phyloP scores from a whole-genome alignment of 2,888 invertebrate species.

The Sturmia bella region DNA sequence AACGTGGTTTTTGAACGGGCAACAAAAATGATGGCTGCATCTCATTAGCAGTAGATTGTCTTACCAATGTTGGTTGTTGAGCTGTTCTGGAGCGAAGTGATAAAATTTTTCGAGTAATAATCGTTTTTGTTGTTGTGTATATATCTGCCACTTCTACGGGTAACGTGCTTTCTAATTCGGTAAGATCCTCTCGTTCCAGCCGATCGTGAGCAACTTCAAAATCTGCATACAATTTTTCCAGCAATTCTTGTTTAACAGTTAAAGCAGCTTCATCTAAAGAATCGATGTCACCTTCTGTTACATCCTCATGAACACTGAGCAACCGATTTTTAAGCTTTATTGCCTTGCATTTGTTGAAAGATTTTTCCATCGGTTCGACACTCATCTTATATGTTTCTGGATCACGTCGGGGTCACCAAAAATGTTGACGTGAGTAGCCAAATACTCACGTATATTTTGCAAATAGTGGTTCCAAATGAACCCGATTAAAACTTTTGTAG shows the following conservation, averaged over 20 bases:
- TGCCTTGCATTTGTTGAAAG: conserved; percentile 30
- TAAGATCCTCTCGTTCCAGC: conserved; percentile 18
- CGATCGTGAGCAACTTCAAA: conserved; percentile 17
- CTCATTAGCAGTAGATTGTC: too few species aligned
- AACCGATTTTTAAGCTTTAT: neutral
- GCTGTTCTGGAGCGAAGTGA: neutral
- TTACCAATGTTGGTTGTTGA: conserved; percentile 7
- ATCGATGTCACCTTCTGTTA: neutral
- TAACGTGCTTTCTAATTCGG: conserved; percentile 33
- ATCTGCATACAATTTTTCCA: conserved; percentile 19
- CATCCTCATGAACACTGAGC: neutral
- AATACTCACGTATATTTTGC: too few species aligned
- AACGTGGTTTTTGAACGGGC: too few species aligned
- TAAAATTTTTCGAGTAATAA: neutral
- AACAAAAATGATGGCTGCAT: conserved; percentile 15
- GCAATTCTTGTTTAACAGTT: neutral
- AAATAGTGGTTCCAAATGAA: neutral
- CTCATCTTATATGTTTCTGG: neutral
- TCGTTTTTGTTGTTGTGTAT: neutral
- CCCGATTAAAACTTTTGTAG: neutral
- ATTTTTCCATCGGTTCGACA: neutral
- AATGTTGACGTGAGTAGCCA: neutral
- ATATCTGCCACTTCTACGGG: conserved; percentile 1
- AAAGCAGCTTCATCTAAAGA: conserved; percentile 4
- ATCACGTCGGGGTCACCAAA: conserved; percentile 41